Conservation (phyloP, 2,888 invertebrate species). For the Dichetophora obliterata region DNA sequence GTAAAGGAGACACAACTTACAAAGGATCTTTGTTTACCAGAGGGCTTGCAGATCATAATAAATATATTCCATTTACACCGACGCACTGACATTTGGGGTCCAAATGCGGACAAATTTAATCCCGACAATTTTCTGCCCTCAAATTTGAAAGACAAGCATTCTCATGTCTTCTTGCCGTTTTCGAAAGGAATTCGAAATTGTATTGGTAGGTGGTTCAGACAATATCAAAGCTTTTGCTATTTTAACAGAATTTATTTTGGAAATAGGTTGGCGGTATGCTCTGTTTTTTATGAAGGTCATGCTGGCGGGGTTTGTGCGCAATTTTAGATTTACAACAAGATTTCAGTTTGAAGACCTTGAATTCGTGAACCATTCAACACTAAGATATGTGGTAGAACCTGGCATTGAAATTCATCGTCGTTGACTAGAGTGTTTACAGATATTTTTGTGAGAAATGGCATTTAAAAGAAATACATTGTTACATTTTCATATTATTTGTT, state of each 20-base stretch:
- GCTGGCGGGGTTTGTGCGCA: conserved; percentile 45
- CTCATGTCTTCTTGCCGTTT: conserved; percentile 56
- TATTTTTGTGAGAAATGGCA: no score
- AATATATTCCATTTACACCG: conserved; percentile 52
- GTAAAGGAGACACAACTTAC: conserved; percentile 43
- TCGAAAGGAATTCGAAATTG: conserved; percentile 56
- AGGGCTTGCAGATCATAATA: conserved; percentile 45
- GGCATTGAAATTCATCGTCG: conserved; percentile 39
- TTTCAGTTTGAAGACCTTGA: conserved; percentile 45
- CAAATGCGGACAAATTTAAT: conserved; percentile 51
- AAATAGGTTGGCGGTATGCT: conserved; percentile 54
- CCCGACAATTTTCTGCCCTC: conserved; percentile 53
- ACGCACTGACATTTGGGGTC: conserved; percentile 52
- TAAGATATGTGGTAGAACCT: conserved; percentile 44
- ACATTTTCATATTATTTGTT: no score
- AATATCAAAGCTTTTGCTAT: background rate
- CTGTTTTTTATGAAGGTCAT: conserved; percentile 45
- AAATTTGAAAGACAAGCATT: conserved; percentile 49
- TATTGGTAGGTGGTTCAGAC: conserved; percentile 48
- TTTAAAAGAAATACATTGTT: no score
- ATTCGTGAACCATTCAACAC: conserved; percentile 30
- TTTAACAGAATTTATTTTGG: background rate
- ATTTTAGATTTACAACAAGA: conserved; percentile 45
- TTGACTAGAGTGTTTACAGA: background rate
- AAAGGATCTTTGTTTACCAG: conserved; percentile 48